Percentiles rank a stretch among this genome's conserved stretches.
Conservation (phyloP, 2,113 vertebrate genomes). For the Muscicapa adusta region DNA sequence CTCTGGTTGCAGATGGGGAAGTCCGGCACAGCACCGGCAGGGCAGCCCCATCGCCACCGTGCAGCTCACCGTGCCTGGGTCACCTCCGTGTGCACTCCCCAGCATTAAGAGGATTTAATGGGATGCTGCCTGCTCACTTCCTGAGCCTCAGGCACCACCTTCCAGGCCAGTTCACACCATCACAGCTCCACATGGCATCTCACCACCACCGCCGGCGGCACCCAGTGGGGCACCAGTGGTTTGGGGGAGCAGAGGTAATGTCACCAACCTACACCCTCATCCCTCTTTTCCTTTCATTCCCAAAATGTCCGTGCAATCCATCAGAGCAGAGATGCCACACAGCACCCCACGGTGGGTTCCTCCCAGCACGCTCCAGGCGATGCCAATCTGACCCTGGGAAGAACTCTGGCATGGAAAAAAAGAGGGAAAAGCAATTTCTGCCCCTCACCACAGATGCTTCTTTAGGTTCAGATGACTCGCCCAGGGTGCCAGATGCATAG, state of each 20-base stretch:
- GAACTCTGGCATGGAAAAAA: background rate
- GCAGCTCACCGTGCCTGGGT: background rate
- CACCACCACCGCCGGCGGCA: fast-evolving
- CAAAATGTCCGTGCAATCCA: background rate
- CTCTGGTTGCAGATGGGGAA: constrained; percentile 3
- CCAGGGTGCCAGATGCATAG: background rate
- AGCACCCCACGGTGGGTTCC: fast-evolving
- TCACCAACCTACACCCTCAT: background rate
- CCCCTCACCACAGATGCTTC: background rate
- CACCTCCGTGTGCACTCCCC: background rate
- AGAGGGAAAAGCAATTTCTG: background rate
- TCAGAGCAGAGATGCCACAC: background rate
- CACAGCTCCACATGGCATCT: background rate
- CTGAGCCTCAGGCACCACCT: background rate
- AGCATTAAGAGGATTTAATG: background rate
- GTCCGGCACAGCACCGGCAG: background rate
- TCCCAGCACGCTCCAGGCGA: fast-evolving
- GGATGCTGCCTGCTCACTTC: background rate
- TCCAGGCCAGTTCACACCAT: background rate
- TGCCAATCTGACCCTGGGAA: background rate
- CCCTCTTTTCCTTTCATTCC: background rate
- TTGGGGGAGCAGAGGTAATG: fast-evolving
- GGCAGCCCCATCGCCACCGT: background rate
- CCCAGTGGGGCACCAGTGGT: background rate
- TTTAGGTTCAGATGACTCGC: background rate